These are phyloP conservation scores for Cryptocheilus praepositus DNA, from an alignment of 2,888 invertebrate species.

Conservation along the genomic window DNA sequence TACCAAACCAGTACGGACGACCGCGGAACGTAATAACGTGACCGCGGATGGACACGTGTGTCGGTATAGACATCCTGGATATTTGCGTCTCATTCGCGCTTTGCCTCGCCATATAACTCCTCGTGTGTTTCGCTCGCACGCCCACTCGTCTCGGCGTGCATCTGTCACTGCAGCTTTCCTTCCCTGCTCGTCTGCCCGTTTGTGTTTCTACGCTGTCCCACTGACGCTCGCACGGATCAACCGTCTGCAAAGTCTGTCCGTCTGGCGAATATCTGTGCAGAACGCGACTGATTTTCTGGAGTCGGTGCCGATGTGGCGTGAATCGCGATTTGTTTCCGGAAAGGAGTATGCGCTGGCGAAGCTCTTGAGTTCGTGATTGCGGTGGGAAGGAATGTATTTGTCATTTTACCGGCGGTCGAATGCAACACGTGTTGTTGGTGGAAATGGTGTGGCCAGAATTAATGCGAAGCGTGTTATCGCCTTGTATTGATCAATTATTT, in stretches of 20 bases:
- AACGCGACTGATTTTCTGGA: too few species aligned
- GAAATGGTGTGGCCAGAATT: too few species aligned
- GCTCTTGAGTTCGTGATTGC: too few species aligned
- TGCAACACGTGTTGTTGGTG: too few species aligned
- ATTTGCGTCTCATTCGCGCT: neutral
- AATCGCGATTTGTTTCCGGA: too few species aligned
- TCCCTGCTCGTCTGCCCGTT: neutral
- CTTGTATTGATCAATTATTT: too few species aligned
- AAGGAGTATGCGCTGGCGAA: too few species aligned
- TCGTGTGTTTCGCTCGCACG: neutral
- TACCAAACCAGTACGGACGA: conserved; percentile 34
- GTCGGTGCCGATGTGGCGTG: too few species aligned
- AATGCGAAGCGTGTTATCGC: too few species aligned
- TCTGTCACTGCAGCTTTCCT: neutral
- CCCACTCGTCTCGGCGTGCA: neutral
- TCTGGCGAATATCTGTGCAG: neutral
- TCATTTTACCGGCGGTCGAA: too few species aligned
- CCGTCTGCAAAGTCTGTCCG: neutral
- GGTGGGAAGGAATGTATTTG: too few species aligned
- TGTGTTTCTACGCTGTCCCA: neutral
- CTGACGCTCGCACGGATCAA: too few species aligned
- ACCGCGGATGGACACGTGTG: conserved; percentile 35
- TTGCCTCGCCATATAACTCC: neutral
- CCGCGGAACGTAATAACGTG: conserved; percentile 54
- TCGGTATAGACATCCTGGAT: neutral